Percentiles rank a stretch among this genome's conserved stretches.
These are phyloP conservation scores for Trogon melanurus DNA, from an alignment of 2,113 vertebrate genomes.

Conservation along the genomic window DNA sequence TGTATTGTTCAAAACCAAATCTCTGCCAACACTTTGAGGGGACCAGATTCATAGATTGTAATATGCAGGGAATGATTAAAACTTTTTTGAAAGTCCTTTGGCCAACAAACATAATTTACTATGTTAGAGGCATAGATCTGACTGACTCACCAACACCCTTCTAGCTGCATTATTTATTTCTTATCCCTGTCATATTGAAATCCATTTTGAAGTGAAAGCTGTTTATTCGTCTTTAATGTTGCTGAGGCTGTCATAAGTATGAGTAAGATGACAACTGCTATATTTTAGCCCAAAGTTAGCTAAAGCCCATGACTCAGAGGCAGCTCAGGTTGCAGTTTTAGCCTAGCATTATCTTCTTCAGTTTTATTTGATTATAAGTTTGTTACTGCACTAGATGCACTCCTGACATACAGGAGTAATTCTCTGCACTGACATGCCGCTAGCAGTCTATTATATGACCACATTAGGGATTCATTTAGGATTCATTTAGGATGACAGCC, in stretches of 20 bases:
- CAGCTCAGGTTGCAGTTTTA: neutral
- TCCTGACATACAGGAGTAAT: neutral
- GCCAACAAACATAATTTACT: neutral
- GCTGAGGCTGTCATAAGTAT: neutral
- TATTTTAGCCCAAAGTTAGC: neutral
- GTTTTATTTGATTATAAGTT: slow-evolving; percentile 3
- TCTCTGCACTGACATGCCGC: neutral
- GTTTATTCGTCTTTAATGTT: slow-evolving; percentile 2
- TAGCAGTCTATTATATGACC: neutral
- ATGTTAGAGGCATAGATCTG: neutral
- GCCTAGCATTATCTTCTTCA: neutral
- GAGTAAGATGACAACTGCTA: neutral
- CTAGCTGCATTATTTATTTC: neutral
- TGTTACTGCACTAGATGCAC: neutral
- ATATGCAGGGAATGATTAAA: neutral
- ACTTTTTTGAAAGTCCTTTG: neutral
- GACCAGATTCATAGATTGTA: neutral
- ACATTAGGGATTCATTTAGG: neutral
- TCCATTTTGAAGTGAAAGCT: neutral
- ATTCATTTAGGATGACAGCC: neutral
- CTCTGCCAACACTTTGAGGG: neutral
- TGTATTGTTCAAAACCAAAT: neutral
- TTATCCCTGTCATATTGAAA: neutral
- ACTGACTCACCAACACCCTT: neutral
- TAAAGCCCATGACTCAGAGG: neutral